Conservation (phyloP, 1,140 invertebrate genomes). For the Zophobas atratus region DNA sequence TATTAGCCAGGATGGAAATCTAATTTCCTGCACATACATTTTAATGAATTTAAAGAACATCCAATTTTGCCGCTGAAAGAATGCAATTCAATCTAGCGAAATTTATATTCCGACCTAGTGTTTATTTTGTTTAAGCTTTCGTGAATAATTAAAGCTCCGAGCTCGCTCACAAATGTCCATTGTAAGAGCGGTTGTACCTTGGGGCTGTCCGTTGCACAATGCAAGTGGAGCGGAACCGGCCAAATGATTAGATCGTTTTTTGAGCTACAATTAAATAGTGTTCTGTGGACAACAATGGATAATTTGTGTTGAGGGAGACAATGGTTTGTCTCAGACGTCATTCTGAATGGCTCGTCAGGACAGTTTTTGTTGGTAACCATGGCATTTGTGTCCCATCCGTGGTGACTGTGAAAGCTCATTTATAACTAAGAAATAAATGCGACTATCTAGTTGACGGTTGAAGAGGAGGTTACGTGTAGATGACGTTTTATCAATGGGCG, state of each 20-base stretch:
- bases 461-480: no score
- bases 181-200: neutral
- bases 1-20: no score
- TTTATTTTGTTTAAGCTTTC: neutral
- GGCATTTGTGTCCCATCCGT: conserved; percentile 1
- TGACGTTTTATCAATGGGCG: no score
- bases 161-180: neutral
- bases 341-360: neutral
- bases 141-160: neutral
- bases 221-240: neutral
- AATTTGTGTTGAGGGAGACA: conserved; percentile 6
- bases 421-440: no score
- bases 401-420: no score
- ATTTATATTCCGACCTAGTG: neutral
- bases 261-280: neutral
- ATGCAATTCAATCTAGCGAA: no score
- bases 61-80: no score
- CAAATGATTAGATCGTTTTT: neutral
- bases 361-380: neutral
- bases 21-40: no score
- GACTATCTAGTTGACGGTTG: no score
- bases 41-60: no score
- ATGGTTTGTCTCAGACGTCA: conserved; percentile 17
- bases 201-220: neutral
- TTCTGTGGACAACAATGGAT: neutral